Percentiles rank a stretch among this genome's conserved stretches.
Evolutionary conservation across 2,113 vertebrate genomes (phyloP).

Genomic region (Tragelaphus scriptus): DNA sequence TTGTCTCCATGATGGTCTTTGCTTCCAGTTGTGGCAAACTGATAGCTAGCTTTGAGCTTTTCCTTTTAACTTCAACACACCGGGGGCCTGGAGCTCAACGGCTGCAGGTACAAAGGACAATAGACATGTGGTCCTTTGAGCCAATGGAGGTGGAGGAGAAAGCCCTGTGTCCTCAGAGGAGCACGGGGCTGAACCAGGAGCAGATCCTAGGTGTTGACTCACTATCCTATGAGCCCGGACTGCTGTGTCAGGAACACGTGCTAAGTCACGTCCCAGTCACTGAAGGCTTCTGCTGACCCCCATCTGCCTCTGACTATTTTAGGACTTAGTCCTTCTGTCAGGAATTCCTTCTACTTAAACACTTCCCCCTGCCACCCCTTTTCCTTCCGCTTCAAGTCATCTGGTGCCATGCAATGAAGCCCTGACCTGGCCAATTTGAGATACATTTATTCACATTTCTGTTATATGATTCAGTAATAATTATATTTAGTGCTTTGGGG

Average conservation of each 20-base stretch:
- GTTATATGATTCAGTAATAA: not conserved
- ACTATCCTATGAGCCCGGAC: not conserved
- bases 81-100: not conserved
- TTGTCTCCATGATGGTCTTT: not conserved
- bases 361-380: fast-evolving
- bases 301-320: constrained; percentile 46
- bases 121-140: not conserved
- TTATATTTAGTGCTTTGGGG: not conserved
- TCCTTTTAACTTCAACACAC: not conserved
- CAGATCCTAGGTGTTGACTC: not conserved
- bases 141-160: not conserved
- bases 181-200: not conserved
- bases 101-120: not conserved
- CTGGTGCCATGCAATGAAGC: not conserved
- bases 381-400: not conserved
- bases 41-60: not conserved
- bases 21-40: not conserved
- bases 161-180: not conserved
- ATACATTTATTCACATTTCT: not conserved
- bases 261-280: not conserved
- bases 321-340: constrained; percentile 23
- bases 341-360: constrained; percentile 3
- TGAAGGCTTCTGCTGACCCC: constrained; percentile 21
- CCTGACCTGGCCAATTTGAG: not conserved
- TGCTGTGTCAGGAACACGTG: not conserved